phyloP scores from a whole-genome alignment of 2,888 invertebrate genomes.

The Malacosoma neustria region DNA sequence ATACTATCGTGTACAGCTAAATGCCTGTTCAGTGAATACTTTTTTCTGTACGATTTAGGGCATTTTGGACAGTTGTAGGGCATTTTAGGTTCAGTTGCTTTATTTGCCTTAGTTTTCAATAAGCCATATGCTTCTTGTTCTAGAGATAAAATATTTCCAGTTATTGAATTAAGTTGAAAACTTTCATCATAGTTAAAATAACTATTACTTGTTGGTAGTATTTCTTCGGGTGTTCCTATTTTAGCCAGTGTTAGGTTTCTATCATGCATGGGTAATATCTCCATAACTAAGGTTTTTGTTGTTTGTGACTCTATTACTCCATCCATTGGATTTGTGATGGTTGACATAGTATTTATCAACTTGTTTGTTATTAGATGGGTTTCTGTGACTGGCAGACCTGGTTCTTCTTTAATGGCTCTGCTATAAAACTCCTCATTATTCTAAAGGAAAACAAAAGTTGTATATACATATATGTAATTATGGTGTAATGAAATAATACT shows the following conservation, averaged over 20 bases:
- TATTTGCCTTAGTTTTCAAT: conserved; percentile 35
- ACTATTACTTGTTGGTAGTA: conserved; percentile 35
- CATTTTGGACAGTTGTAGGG: conserved; percentile 36
- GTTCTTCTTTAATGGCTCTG: conserved; percentile 44
- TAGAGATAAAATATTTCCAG: conserved; percentile 48
- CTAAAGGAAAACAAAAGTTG: no score
- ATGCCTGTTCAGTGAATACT: conserved; percentile 30
- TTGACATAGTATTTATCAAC: conserved; percentile 50
- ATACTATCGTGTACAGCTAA: conserved; percentile 42
- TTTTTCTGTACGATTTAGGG: conserved; percentile 30
- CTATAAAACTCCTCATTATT: no score
- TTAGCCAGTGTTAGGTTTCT: conserved; percentile 19
- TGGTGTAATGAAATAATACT: no score
- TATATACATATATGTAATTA: no score
- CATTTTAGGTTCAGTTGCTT: conserved; percentile 1
- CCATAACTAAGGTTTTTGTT: conserved; percentile 55
- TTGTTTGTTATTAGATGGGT: conserved; percentile 59
- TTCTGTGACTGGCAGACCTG: conserved; percentile 45
- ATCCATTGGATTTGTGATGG: conserved; percentile 40
- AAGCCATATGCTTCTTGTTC: conserved; percentile 59
- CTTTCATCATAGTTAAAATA: conserved; percentile 31
- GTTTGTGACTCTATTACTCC: conserved; percentile 46
- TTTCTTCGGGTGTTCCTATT: conserved; percentile 48
- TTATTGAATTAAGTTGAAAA: conserved; percentile 61
- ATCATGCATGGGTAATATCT: conserved; percentile 41